phyloP scores from a whole-genome alignment of 2,113 vertebrate species.

The Fulmarus glacialis region DNA sequence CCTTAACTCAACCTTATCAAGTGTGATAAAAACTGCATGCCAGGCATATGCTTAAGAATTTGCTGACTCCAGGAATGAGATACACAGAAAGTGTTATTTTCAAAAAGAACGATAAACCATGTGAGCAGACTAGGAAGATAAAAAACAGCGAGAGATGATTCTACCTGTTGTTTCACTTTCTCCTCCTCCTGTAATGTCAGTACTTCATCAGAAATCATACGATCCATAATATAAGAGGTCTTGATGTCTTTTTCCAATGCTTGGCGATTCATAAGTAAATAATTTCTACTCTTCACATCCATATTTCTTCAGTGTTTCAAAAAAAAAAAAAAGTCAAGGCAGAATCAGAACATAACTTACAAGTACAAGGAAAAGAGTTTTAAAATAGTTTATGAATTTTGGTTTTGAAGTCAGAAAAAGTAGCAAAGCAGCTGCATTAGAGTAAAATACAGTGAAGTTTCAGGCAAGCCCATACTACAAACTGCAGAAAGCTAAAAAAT shows the following conservation, averaged over 20 bases:
- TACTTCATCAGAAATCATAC: slow-evolving; percentile 87
- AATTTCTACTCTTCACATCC: slow-evolving; percentile 86
- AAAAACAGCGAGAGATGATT: neutral
- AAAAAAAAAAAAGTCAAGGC: neutral
- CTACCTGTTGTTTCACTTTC: slow-evolving; percentile 83
- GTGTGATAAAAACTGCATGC: neutral
- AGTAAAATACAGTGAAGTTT: neutral
- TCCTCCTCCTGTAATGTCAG: slow-evolving; percentile 87
- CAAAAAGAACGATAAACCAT: neutral
- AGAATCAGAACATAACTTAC: neutral
- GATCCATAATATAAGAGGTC: slow-evolving; percentile 91
- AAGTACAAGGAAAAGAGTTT: neutral
- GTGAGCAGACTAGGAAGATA: neutral
- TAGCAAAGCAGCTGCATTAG: neutral
- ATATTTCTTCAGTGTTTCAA: slow-evolving; percentile 62
- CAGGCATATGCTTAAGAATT: neutral
- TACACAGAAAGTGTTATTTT: neutral
- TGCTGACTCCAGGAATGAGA: neutral
- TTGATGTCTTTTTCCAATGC: slow-evolving; percentile 90
- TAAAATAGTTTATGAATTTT: neutral
- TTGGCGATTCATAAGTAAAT: slow-evolving; percentile 81
- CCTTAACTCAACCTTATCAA: neutral
- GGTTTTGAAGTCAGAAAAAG: neutral
- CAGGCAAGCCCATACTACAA: neutral
- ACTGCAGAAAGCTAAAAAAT: neutral